phyloP scores from a whole-genome alignment of 2,797 vertebrate genomes.

The Moxostoma hubbsi region DNA sequence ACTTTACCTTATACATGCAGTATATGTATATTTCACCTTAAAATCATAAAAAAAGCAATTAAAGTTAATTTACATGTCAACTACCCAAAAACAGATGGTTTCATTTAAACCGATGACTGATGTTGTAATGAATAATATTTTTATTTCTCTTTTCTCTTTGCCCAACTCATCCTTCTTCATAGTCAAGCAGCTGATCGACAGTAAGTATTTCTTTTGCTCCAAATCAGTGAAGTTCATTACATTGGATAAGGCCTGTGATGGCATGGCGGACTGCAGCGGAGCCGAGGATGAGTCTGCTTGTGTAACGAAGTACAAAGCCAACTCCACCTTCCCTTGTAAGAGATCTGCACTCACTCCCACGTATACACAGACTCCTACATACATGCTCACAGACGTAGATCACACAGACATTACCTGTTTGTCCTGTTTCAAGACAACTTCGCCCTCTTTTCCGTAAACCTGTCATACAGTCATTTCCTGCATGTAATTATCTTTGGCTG shows the following conservation, averaged over 20 bases:
- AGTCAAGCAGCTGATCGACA: conserved; percentile 85
- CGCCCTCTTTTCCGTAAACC: not conserved
- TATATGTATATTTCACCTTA: no score
- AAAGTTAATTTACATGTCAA: no score
- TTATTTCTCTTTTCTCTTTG: not conserved
- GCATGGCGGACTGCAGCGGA: conserved; percentile 77
- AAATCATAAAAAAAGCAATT: no score
- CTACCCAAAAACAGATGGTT: not conserved
- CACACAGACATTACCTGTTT: not conserved
- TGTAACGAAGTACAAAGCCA: conserved; percentile 64
- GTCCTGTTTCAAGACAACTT: conserved; percentile 4
- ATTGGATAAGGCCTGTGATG: conserved; percentile 78
- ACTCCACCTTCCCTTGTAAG: conserved; percentile 76
- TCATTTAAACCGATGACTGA: not conserved
- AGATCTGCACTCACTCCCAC: not conserved
- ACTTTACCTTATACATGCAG: no score
- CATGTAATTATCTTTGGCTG: no score
- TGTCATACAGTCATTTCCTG: not conserved
- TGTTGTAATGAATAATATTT: not conserved
- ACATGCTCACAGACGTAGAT: not conserved
- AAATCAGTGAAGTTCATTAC: conserved; percentile 83
- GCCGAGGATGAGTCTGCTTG: conserved; percentile 87
- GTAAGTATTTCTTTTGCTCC: conserved; percentile 86
- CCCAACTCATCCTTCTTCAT: not conserved
- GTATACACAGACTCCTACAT: not conserved